phyloP scores from a whole-genome alignment of 2,113 vertebrate species.

The Crotalus viridis region DNA sequence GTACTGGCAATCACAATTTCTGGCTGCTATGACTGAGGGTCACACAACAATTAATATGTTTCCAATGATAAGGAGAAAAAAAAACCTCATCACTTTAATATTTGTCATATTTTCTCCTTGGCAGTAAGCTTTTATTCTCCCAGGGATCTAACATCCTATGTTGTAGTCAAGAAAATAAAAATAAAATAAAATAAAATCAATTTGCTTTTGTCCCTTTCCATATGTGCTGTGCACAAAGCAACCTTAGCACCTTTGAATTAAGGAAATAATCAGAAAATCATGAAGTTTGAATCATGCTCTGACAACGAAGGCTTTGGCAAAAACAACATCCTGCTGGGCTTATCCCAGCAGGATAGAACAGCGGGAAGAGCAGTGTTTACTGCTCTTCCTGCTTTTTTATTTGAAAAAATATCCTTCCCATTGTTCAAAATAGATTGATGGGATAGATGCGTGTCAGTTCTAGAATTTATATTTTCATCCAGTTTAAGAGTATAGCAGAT shows the following conservation, averaged over 20 bases:
- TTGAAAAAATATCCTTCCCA: not conserved
- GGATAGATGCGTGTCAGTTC: not conserved
- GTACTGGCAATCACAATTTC: slow-evolving; percentile 5
- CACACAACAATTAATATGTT: slow-evolving; percentile 30
- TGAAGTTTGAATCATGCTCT: not conserved
- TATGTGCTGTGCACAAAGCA: not conserved
- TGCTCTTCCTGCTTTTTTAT: not conserved
- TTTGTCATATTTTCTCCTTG: slow-evolving; percentile 9
- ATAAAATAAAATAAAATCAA: not conserved
- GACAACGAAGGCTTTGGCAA: not conserved
- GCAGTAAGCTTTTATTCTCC: not conserved
- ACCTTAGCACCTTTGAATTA: not conserved
- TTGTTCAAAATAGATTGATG: not conserved
- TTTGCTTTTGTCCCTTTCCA: not conserved
- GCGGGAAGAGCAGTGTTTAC: not conserved
- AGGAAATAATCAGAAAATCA: not conserved
- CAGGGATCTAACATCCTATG: not conserved
- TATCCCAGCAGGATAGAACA: not conserved
- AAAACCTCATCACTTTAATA: slow-evolving; percentile 13
- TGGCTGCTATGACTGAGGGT: slow-evolving; percentile 23
- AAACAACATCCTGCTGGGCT: not conserved
- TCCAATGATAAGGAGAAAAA: slow-evolving; percentile 18
- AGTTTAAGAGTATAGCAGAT: not conserved
- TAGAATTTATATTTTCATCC: not conserved
- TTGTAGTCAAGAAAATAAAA: not conserved